A percentile compares a stretch with the other conserved stretches of the same genome.
These are phyloP conservation scores for Semotilus atromaculatus DNA, from an alignment of 2,797 vertebrate species.

Conservation along the genomic window DNA sequence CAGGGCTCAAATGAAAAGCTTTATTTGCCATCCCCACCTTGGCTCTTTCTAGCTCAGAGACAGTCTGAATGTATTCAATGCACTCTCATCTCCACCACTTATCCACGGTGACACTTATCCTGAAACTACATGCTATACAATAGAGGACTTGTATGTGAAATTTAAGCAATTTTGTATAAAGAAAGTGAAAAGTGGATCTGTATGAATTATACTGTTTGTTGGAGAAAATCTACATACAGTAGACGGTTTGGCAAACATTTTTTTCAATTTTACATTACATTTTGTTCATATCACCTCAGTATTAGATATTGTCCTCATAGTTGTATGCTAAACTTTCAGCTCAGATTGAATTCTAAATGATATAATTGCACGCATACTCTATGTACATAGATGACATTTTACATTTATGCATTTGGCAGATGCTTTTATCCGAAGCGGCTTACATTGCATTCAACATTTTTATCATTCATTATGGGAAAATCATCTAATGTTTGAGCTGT, in stretches of 20 bases:
- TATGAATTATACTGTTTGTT: not conserved
- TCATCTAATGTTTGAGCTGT: not conserved
- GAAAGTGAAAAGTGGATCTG: not conserved
- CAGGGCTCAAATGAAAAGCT: constrained; percentile 53
- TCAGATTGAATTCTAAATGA: not conserved
- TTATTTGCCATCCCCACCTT: constrained; percentile 54
- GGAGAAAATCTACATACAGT: not conserved
- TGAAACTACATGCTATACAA: constrained; percentile 35
- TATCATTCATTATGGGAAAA: not conserved
- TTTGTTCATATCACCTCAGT: not conserved
- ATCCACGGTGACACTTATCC: constrained; percentile 36
- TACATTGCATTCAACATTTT: not conserved
- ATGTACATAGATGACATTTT: not conserved
- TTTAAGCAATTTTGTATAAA: constrained; percentile 25
- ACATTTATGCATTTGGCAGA: not conserved
- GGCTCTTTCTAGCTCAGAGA: constrained; percentile 23
- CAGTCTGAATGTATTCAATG: constrained; percentile 29
- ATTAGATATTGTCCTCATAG: not conserved
- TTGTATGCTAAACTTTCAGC: not conserved
- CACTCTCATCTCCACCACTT: constrained; percentile 33
- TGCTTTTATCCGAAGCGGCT: not conserved
- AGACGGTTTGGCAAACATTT: not conserved
- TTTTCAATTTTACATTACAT: not conserved
- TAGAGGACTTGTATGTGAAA: constrained; percentile 19
- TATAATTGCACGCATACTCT: not conserved